Conservation (phyloP, 2,113 vertebrate species). For the Bubalus kerabau region DNA sequence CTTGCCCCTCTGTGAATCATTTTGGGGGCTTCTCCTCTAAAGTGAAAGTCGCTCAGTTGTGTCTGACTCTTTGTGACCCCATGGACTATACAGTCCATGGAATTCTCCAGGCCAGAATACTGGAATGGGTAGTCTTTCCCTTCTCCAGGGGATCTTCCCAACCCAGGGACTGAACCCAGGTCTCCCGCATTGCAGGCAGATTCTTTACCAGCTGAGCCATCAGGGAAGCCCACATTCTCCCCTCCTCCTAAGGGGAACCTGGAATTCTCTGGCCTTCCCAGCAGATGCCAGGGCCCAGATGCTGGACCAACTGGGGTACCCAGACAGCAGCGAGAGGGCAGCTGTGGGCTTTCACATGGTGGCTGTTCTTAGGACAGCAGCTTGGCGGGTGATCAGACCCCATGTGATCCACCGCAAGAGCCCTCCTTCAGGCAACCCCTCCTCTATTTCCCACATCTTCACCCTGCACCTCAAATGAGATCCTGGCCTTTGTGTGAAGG, state of each 20-base stretch:
- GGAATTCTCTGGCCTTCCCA: neutral
- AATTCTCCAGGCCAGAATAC: neutral
- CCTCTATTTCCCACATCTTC: neutral
- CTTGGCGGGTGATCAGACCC: accelerated
- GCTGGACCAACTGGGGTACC: neutral
- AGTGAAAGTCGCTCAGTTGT: neutral
- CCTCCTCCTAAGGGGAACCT: neutral
- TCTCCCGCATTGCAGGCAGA: accelerated
- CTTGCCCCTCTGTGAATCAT: neutral
- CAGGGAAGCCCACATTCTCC: neutral
- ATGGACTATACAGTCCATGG: neutral
- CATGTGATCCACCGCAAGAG: accelerated
- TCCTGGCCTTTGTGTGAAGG: neutral
- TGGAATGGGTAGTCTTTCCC: neutral
- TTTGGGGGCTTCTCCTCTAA: neutral
- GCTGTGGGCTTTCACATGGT: neutral
- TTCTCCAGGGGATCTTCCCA: neutral
- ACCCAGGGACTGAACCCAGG: neutral
- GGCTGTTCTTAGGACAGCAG: neutral
- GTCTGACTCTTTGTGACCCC: neutral
- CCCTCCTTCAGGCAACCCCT: neutral
- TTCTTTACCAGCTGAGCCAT: neutral
- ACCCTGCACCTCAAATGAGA: neutral
- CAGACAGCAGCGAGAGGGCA: neutral
- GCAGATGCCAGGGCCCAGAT: neutral